Evolutionary conservation across 1,140 invertebrate species (phyloP), one percentile per base, ranked within the genome.

Genomic region (Whitmania pigra): DNA sequence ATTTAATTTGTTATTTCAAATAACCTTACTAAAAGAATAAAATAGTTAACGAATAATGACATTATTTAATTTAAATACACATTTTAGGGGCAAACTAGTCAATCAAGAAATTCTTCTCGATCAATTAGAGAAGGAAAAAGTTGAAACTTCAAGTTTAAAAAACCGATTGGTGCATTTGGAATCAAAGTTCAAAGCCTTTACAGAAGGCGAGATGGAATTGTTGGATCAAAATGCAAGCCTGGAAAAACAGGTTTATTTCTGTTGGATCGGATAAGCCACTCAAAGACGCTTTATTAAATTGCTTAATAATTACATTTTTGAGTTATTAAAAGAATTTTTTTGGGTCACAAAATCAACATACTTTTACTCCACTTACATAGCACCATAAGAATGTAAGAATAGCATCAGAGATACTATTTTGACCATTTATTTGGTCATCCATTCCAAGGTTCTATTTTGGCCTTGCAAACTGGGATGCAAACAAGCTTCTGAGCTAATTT

Each of bases 91-190:
- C 57, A 63, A 63, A 31, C 22, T 63, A 15, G 29, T 31, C 57
- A 63, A 63, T 63, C 57, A 63, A 31, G 22, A 63, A 18, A 11
- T 31, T 25, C 57, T 63, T 63, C 29, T 63, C 22, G 29, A 63
- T 18, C 57, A 63, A 31, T 31, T 63, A 20, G 57, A 63, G 57
- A 31, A 63, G 57, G 22, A 25, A 20, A 63, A 22, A 63, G 15
- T 63, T 63, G 57, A 63, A 63, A 63, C 9, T 63, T 63, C 57
- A 63, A 63, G 0, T 63, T 63, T 63, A n/a, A 63, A 63, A 63
- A 25, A 22, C 9, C 22, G 29, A 63, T 5, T 63, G 11, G 3
- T 25, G 22, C 6, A 31, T 25, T 17, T 63, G 29, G 57, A 63
- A 18, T 31, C 29, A 17, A 31, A 63, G 22, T 63, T 25, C 22